Conservation (phyloP, 2,113 vertebrate genomes). For the Burhinus oedicnemus region DNA sequence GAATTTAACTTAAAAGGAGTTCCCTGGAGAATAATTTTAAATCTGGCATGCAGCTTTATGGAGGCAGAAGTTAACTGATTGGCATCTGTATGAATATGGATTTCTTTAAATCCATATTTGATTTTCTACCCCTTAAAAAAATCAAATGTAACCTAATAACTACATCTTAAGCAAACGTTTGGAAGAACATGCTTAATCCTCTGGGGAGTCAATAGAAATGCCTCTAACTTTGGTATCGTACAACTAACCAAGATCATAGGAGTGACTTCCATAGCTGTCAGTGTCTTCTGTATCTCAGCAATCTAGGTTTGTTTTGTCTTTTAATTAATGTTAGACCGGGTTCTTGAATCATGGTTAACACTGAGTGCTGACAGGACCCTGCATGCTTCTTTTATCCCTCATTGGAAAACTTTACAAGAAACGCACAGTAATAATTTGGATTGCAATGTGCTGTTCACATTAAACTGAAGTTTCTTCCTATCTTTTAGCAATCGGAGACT, state of each 20-base stretch:
- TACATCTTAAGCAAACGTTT: conserved; percentile 21
- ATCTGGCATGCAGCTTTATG: conserved; percentile 11
- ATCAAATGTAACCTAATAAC: conserved; percentile 25
- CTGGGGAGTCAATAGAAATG: background rate
- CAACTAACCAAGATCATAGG: background rate
- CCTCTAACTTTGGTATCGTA: background rate
- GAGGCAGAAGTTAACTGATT: conserved; percentile 23
- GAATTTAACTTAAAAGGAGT: conserved; percentile 31
- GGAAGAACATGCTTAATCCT: conserved; percentile 29
- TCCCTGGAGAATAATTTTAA: conserved; percentile 24
- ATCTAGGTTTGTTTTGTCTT: background rate
- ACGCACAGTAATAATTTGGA: background rate
- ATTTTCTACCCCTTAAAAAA: conserved; percentile 21
- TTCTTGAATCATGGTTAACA: conserved; percentile 15
- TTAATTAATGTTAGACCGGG: background rate
- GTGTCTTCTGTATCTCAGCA: background rate
- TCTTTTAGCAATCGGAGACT: background rate
- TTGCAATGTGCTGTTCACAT: background rate
- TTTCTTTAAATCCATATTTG: conserved; percentile 39
- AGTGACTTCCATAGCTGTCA: background rate
- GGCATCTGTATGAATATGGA: conserved; percentile 29
- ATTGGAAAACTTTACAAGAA: background rate
- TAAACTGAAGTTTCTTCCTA: background rate
- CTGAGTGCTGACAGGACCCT: background rate
- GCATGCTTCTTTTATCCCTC: background rate